Conservation (phyloP, 2,888 invertebrate species). For the Clanis bilineata region DNA sequence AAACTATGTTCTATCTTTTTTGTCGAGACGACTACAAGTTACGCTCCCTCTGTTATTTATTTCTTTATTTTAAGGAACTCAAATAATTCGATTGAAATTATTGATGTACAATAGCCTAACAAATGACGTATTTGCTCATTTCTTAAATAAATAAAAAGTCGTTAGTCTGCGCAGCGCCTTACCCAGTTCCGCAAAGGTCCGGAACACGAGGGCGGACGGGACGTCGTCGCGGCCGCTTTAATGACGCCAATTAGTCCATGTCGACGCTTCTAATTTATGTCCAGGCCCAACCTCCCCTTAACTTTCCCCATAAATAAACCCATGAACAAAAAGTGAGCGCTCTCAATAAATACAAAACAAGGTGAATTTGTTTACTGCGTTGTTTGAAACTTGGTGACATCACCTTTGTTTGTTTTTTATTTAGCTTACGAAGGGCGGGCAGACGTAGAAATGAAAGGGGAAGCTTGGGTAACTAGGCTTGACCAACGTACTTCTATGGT, state of each 20-base stretch:
- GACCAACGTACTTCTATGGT: too few species aligned
- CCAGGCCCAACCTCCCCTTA: slow-evolving; percentile 51
- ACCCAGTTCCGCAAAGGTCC: not conserved
- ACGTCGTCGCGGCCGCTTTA: slow-evolving; percentile 45
- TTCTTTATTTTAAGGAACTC: too few species aligned
- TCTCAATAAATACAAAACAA: not conserved
- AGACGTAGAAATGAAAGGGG: too few species aligned
- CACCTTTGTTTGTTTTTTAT: not conserved
- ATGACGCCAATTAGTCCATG: slow-evolving; percentile 66
- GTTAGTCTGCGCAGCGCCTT: not conserved
- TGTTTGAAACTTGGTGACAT: not conserved
- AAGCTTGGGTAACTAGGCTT: too few species aligned
- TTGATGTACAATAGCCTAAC: too few species aligned
- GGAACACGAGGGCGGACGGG: slow-evolving; percentile 17
- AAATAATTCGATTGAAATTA: too few species aligned
- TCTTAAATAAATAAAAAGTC: too few species aligned
- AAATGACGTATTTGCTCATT: too few species aligned
- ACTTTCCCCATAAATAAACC: slow-evolving; percentile 66
- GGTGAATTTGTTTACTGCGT: slow-evolving; percentile 22
- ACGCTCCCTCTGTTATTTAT: too few species aligned
- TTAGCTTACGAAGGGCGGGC: too few species aligned
- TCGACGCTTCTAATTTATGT: slow-evolving; percentile 65
- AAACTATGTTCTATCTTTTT: too few species aligned
- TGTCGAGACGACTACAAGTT: too few species aligned
- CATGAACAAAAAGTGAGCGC: slow-evolving; percentile 54